Conservation (phyloP, 2,888 invertebrate genomes). For the Drosophila ustulata region DNA sequence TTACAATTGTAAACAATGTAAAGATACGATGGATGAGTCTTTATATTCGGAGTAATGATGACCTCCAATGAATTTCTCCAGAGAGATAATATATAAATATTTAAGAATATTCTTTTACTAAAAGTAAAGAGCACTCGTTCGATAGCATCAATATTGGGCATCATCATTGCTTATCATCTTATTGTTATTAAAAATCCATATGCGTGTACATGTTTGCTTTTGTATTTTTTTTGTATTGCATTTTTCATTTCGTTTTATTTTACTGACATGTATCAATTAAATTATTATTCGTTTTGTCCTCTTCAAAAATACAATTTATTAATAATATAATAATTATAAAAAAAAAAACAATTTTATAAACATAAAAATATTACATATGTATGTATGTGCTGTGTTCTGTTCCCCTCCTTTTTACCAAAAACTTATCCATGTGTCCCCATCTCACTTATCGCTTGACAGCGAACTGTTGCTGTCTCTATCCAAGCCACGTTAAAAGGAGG, state of each 20-base stretch:
- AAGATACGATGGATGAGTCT: too few species aligned
- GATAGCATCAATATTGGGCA: too few species aligned
- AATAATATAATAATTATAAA: constrained; percentile 62
- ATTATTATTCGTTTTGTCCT: constrained; percentile 69
- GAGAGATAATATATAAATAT: too few species aligned
- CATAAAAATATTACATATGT: constrained; percentile 77
- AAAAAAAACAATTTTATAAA: constrained; percentile 73
- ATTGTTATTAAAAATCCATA: constrained; percentile 27
- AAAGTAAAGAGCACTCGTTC: too few species aligned
- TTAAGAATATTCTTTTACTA: too few species aligned
- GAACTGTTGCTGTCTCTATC: constrained; percentile 15
- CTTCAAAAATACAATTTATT: constrained; percentile 78
- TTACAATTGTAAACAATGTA: too few species aligned
- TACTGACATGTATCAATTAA: constrained; percentile 83
- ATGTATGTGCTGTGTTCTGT: constrained; percentile 58
- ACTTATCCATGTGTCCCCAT: constrained; percentile 12
- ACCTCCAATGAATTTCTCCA: too few species aligned
- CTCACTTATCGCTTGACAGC: constrained; percentile 3
- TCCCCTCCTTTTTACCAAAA: constrained; percentile 16
- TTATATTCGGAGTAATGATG: too few species aligned
- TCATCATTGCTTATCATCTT: too few species aligned
- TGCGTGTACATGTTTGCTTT: constrained; percentile 15
- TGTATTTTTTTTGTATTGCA: constrained; percentile 24
- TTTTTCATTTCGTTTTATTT: constrained; percentile 58
- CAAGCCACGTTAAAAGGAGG: constrained; percentile 2